Evolutionary conservation across 2,113 vertebrate genomes (phyloP).

Genomic region (Empidonax alnorum): DNA sequence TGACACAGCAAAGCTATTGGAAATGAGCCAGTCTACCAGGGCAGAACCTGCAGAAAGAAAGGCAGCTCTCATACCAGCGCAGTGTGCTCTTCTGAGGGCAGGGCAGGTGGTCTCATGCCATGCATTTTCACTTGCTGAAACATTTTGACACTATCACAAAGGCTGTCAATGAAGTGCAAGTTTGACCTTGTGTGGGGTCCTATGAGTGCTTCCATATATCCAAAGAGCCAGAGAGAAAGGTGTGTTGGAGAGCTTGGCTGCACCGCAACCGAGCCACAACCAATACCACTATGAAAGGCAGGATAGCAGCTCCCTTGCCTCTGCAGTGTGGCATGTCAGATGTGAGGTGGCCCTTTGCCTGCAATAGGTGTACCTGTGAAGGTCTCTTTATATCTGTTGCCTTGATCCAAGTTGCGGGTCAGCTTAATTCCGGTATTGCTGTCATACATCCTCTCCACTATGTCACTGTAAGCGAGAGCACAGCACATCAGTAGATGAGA

Average conservation of each 20-base stretch:
- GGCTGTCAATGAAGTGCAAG: background rate
- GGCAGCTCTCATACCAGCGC: background rate
- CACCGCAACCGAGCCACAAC: background rate
- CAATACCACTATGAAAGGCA: background rate
- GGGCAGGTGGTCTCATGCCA: background rate
- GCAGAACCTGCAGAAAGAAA: slow-evolving; percentile 81
- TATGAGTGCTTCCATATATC: background rate
- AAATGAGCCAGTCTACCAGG: slow-evolving; percentile 94
- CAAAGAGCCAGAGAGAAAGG: background rate
- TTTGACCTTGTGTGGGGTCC: background rate
- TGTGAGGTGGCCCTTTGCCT: background rate
- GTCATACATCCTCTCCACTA: slow-evolving; percentile 90
- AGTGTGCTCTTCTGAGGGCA: background rate
- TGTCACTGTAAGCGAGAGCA: slow-evolving; percentile 73
- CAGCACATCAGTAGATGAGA: background rate
- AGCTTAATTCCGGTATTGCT: slow-evolving; percentile 85
- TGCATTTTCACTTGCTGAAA: background rate
- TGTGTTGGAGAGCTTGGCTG: background rate
- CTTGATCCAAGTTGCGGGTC: slow-evolving; percentile 85
- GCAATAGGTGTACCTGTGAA: slow-evolving; percentile 82
- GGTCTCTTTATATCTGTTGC: slow-evolving; percentile 89
- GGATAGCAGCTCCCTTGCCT: background rate
- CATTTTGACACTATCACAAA: background rate
- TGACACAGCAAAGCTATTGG: slow-evolving; percentile 78
- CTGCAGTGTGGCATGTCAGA: background rate